These are phyloP conservation scores for Elanus axillaris DNA, from an alignment of 2,113 vertebrate species.

Conservation along the genomic window DNA sequence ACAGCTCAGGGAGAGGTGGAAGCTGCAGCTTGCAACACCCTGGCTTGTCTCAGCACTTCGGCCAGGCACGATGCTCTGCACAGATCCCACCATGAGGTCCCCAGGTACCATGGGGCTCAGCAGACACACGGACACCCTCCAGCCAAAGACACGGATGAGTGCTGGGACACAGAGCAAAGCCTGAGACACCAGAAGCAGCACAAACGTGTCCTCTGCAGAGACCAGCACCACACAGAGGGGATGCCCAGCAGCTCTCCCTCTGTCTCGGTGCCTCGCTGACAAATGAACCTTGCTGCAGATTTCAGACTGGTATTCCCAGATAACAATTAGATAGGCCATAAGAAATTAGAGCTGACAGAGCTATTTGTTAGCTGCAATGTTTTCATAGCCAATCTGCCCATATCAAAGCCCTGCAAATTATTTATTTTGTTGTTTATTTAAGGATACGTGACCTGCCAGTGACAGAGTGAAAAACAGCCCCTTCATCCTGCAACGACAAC, in stretches of 20 bases:
- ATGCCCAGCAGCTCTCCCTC: not conserved
- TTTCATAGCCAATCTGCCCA: conserved; percentile 56
- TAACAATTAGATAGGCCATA: conserved; percentile 82
- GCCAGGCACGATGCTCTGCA: fast-evolving
- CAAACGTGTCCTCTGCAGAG: fast-evolving
- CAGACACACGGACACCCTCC: not conserved
- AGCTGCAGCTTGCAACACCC: not conserved
- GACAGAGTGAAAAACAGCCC: conserved; percentile 68
- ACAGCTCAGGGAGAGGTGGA: not conserved
- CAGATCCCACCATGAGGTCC: not conserved
- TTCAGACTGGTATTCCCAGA: conserved; percentile 72
- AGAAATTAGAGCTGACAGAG: conserved; percentile 82
- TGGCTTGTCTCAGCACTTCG: fast-evolving
- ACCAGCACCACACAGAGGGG: not conserved
- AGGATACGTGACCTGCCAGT: conserved; percentile 57
- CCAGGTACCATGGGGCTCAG: not conserved
- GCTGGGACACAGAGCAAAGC: not conserved
- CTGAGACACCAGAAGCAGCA: not conserved
- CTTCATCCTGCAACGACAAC: not conserved
- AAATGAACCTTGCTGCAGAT: conserved; percentile 73
- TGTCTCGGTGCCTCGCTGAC: not conserved
- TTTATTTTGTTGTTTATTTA: conserved; percentile 78
- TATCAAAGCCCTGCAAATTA: conserved; percentile 66
- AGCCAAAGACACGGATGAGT: not conserved
- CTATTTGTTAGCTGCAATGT: conserved; percentile 79